A percentile compares a stretch with the other conserved stretches of the same genome.
Conservation (phyloP, 2,888 invertebrate species). For the Melanophora roralis region DNA sequence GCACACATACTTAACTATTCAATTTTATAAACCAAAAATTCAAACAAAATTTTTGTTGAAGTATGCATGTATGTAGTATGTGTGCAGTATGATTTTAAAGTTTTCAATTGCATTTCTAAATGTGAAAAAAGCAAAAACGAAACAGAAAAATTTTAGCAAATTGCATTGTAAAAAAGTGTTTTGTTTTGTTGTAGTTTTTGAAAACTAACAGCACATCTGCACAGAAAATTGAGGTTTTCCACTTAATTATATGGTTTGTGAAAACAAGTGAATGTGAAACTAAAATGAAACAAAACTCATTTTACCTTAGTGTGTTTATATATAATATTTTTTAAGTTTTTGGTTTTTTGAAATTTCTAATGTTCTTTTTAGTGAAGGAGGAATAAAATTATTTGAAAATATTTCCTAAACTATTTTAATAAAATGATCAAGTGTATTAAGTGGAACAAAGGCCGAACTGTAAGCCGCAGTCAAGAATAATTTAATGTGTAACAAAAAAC, state of each 20-base stretch:
- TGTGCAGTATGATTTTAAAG: background rate
- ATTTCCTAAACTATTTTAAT: no score
- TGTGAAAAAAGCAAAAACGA: background rate
- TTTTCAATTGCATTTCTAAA: background rate
- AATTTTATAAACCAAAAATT: slow-evolving; percentile 8
- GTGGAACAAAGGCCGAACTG: no score
- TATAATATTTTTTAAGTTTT: no score
- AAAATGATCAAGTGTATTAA: no score
- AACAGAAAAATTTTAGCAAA: background rate
- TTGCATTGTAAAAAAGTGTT: background rate
- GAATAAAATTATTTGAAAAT: no score
- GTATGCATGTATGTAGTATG: background rate
- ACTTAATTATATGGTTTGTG: background rate
- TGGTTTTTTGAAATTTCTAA: background rate
- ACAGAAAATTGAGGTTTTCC: background rate
- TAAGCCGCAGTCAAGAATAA: no score
- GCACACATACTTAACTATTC: background rate
- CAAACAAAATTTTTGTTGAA: slow-evolving; percentile 19
- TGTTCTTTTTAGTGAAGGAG: background rate
- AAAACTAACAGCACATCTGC: background rate
- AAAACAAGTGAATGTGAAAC: background rate
- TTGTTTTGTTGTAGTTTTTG: background rate
- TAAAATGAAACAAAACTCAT: background rate
- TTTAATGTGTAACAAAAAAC: no score
- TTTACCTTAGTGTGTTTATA: background rate